Percentiles rank a stretch among this genome's conserved stretches.
Conservation (phyloP, 2,113 vertebrate species). For the Sinocyclocheilus rhinocerous region DNA sequence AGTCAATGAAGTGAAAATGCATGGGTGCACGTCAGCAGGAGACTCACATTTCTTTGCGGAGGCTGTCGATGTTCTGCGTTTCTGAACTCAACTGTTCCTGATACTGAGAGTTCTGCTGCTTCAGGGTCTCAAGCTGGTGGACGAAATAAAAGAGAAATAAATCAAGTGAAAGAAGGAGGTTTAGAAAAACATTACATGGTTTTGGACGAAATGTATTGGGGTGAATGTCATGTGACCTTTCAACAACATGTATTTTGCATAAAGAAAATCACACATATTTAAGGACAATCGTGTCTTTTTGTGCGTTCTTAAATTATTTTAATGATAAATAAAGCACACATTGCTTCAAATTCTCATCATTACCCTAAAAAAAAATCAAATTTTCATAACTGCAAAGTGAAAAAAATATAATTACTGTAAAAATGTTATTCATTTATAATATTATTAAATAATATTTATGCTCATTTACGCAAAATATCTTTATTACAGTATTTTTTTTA, state of each 20-base stretch:
- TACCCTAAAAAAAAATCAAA: background rate
- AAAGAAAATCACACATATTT: background rate
- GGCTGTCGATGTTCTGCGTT: constrained; percentile 80
- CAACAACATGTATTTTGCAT: background rate
- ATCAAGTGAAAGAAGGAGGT: background rate
- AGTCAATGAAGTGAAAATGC: no score
- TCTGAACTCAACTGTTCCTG: constrained; percentile 82
- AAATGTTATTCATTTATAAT: no score
- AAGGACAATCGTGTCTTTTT: background rate
- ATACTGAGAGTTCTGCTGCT: constrained; percentile 86
- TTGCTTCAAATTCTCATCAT: background rate
- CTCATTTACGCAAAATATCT: background rate
- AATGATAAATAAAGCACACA: background rate
- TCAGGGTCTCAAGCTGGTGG: constrained; percentile 85
- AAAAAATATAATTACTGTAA: background rate
- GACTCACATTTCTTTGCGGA: constrained; percentile 89
- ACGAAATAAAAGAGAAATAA: constrained; percentile 46
- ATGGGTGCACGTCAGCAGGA: background rate
- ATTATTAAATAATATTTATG: no score
- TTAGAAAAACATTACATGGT: background rate
- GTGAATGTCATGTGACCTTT: background rate
- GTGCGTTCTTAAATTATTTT: background rate
- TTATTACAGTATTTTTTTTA: background rate
- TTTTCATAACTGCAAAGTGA: background rate
- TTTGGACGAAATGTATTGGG: background rate